phyloP scores from a whole-genome alignment of 2,113 vertebrate species.

The Panthera tigris region DNA sequence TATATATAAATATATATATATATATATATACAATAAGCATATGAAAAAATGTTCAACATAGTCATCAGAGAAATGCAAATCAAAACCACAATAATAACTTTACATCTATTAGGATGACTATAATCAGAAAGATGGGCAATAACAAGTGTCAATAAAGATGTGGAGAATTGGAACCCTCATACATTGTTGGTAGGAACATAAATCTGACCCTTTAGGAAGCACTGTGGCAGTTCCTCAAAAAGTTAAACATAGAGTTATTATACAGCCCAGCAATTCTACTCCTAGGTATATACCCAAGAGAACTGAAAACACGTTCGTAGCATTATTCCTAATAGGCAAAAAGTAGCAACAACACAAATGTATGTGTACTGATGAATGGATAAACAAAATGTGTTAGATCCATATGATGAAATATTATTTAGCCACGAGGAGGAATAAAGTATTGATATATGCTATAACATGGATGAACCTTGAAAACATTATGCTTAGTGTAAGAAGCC shows the following conservation, averaged over 20 bases:
- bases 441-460: background rate
- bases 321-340: background rate
- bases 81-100: background rate
- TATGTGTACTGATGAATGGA: background rate
- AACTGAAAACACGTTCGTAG: background rate
- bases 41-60: background rate
- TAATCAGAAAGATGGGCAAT: background rate
- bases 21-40: background rate
- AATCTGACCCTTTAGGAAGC: background rate
- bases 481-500: background rate
- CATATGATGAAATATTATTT: background rate
- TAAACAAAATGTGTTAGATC: background rate
- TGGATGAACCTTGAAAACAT: background rate
- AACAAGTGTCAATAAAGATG: background rate
- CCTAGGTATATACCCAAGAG: background rate
- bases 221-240: background rate
- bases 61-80: background rate
- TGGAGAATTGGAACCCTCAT: background rate
- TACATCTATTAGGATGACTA: background rate
- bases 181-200: background rate
- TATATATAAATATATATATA: background rate
- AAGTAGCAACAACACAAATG: background rate
- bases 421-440: background rate
- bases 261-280: background rate
- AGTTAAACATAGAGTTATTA: background rate